These are phyloP conservation scores for Toxotes lorentzi DNA, from an alignment of 2,797 vertebrate genomes.

Conservation along the genomic window DNA sequence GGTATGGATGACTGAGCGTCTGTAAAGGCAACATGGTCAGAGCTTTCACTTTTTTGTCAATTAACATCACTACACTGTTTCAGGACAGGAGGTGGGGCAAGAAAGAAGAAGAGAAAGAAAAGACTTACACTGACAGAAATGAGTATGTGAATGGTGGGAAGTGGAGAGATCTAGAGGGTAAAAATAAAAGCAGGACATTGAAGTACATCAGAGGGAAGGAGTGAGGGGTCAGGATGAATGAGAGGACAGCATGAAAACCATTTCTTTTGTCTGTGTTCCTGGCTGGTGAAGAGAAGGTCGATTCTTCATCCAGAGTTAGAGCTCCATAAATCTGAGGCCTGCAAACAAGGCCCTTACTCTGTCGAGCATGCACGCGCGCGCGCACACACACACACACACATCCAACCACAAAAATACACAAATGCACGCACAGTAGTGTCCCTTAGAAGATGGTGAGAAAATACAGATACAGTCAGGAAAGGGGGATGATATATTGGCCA, in stretches of 20 bases:
- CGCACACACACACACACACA: neutral
- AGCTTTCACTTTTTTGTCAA: constrained; percentile 47
- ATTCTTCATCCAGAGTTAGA: constrained; percentile 69
- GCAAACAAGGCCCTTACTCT: constrained; percentile 62
- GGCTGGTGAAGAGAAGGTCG: constrained; percentile 63
- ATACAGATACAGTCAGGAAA: too few species aligned
- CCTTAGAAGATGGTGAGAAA: too few species aligned
- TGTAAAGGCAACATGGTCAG: constrained; percentile 56
- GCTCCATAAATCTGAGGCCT: constrained; percentile 74
- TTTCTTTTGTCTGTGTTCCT: constrained; percentile 74
- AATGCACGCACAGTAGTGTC: constrained; percentile 16
- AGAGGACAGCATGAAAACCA: constrained; percentile 65
- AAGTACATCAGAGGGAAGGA: constrained; percentile 69
- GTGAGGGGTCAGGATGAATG: constrained; percentile 70
- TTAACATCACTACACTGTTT: constrained; percentile 44
- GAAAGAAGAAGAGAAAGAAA: constrained; percentile 15
- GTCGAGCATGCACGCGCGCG: constrained; percentile 21
- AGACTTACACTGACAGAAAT: constrained; percentile 17
- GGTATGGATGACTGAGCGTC: constrained; percentile 61
- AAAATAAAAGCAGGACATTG: constrained; percentile 58
- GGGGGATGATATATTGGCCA: too few species aligned
- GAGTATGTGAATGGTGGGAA: constrained; percentile 53
- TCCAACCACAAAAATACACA: neutral
- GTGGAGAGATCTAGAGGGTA: constrained; percentile 39
- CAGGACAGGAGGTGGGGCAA: constrained; percentile 28